Evolutionary conservation across 2,888 invertebrate species (phyloP).

Genomic region (Heliconius charithonia): DNA sequence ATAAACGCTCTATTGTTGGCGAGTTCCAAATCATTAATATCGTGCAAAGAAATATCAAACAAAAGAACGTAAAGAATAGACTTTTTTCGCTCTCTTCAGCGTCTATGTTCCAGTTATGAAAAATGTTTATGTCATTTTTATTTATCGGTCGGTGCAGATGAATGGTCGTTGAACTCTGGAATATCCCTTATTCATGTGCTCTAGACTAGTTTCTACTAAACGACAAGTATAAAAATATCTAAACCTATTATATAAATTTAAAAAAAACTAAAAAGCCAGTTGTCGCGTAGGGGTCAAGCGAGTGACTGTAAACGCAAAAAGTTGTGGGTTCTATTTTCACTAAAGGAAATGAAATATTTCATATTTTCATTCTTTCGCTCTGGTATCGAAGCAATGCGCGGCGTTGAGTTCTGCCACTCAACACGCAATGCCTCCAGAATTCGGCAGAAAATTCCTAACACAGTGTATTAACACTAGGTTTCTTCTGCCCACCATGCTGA

Average conservation of each 20-base stretch:
- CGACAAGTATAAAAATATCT: not conserved
- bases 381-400: too few species aligned
- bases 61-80: constrained; percentile 53
- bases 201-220: not conserved
- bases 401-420: too few species aligned
- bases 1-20: constrained; percentile 63
- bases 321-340: too few species aligned
- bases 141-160: constrained; percentile 38
- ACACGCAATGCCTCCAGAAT: too few species aligned
- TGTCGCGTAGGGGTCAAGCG: too few species aligned
- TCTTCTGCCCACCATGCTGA: too few species aligned
- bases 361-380: too few species aligned
- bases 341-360: too few species aligned
- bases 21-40: constrained; percentile 64
- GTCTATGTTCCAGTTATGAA: constrained; percentile 45
- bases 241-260: not conserved
- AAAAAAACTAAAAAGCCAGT: too few species aligned
- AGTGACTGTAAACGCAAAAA: too few species aligned
- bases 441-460: not conserved
- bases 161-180: constrained; percentile 38
- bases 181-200: constrained; percentile 13
- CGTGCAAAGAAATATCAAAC: constrained; percentile 54
- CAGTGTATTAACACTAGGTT: too few species aligned
- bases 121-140: constrained; percentile 46
- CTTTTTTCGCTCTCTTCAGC: constrained; percentile 46